Evolutionary conservation across 2,797 vertebrate genomes (phyloP).

Genomic region (Stomatorhinus walkeri): DNA sequence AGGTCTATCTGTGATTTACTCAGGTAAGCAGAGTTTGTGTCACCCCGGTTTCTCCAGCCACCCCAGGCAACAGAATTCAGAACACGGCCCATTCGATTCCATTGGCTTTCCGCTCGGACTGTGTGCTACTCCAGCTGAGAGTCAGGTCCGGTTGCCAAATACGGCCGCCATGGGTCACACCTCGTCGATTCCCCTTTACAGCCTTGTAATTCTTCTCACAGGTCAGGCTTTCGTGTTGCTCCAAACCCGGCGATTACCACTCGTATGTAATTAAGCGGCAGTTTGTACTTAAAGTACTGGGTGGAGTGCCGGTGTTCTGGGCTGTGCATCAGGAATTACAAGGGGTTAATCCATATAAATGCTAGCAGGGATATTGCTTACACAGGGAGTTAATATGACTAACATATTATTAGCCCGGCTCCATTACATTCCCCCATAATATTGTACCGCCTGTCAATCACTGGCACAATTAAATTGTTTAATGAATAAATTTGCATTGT

Average conservation of each 20-base stretch:
- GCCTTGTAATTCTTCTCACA: constrained; percentile 19
- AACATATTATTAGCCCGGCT: constrained; percentile 62
- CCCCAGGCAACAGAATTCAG: not conserved
- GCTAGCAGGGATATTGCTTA: constrained; percentile 57
- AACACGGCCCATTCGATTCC: not conserved
- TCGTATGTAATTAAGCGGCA: constrained; percentile 29
- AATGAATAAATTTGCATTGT: constrained; percentile 75
- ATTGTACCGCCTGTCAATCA: constrained; percentile 63
- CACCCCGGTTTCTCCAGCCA: not conserved
- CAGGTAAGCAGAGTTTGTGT: not conserved
- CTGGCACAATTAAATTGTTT: constrained; percentile 66
- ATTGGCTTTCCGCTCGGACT: not conserved
- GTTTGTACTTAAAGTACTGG: constrained; percentile 23
- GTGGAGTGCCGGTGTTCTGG: constrained; percentile 1
- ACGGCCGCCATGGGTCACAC: constrained; percentile 27
- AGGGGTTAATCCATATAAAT: constrained; percentile 62
- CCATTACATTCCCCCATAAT: constrained; percentile 58
- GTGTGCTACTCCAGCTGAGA: not conserved
- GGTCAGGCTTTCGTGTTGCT: not conserved
- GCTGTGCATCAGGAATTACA: constrained; percentile 37
- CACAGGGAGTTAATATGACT: constrained; percentile 60
- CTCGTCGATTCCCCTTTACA: constrained; percentile 26
- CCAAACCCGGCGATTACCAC: constrained; percentile 17
- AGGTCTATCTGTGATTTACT: not conserved
- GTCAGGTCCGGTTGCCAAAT: not conserved